Evolutionary conservation across 64 coral and sea anemone species (phyloP).

Genomic region (Acropora tenuis): DNA sequence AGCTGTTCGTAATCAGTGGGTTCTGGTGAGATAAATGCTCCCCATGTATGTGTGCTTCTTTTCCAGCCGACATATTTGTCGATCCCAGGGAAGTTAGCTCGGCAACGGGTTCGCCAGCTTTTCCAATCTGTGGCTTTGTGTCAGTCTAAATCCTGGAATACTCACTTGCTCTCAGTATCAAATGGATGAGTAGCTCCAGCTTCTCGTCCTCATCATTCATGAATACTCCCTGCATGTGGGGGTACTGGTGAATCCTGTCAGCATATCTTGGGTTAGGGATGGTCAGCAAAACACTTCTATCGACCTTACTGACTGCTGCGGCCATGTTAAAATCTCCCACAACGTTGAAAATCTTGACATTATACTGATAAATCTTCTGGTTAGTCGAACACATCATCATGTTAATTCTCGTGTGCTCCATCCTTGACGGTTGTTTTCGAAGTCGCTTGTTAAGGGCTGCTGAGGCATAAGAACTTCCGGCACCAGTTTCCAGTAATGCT

Average conservation of each 20-base stretch:
- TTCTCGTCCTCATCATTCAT: slow-evolving; percentile 62
- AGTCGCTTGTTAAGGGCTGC: slow-evolving; percentile 8
- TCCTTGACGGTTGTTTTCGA: not conserved
- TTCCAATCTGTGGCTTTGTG: slow-evolving; percentile 47
- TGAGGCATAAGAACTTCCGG: slow-evolving; percentile 28
- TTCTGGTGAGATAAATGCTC: not conserved
- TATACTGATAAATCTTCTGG: slow-evolving; percentile 22
- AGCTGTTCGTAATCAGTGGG: slow-evolving; percentile 53
- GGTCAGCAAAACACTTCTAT: slow-evolving; percentile 21
- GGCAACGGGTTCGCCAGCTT: slow-evolving; percentile 28
- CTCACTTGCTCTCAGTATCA: slow-evolving; percentile 71
- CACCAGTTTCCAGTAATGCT: slow-evolving; percentile 41
- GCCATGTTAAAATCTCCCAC: slow-evolving; percentile 42
- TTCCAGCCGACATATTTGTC: slow-evolving; percentile 52
- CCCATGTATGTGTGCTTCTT: not conserved
- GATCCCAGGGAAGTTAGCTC: slow-evolving; percentile 62
- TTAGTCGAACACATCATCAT: slow-evolving; percentile 69
- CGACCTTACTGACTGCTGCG: slow-evolving; percentile 17
- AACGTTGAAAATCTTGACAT: not conserved
- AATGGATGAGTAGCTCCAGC: slow-evolving; percentile 48
- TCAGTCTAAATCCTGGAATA: slow-evolving; percentile 55
- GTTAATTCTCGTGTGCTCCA: slow-evolving; percentile 39
- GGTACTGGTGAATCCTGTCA: not conserved
- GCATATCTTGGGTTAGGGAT: slow-evolving; percentile 57
- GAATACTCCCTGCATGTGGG: slow-evolving; percentile 25